Percentiles rank a stretch among this genome's conserved stretches.
Evolutionary conservation across 2,113 vertebrate species (phyloP).

Genomic region (Quiscalus mexicanus): DNA sequence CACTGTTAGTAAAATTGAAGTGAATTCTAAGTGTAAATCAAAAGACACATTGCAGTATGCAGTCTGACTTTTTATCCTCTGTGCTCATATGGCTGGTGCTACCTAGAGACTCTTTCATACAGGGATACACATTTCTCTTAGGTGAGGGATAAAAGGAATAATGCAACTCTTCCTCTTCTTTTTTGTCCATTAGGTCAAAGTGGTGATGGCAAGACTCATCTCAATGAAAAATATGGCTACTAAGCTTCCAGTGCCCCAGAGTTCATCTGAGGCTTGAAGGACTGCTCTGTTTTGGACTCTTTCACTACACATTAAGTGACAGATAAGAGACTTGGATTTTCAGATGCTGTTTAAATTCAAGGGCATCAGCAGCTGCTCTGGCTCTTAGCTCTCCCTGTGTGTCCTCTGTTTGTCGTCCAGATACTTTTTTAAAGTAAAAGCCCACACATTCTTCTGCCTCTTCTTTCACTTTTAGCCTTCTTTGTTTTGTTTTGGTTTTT

Average conservation of each 20-base stretch:
- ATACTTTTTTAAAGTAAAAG: not conserved
- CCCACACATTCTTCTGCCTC: not conserved
- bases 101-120: not conserved
- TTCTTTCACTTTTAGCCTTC: not conserved
- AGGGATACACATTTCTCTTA: not conserved
- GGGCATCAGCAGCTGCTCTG: not conserved
- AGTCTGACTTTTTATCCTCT: not conserved
- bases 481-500: not conserved
- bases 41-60: not conserved
- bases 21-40: not conserved
- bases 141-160: not conserved
- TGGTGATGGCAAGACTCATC: conserved; percentile 93
- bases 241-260: conserved; percentile 57
- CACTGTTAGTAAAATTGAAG: not conserved
- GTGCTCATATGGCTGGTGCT: not conserved
- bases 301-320: not conserved
- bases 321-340: not conserved
- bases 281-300: not conserved
- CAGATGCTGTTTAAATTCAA: not conserved
- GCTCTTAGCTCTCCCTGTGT: not conserved
- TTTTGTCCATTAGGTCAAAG: conserved; percentile 83
- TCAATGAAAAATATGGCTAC: conserved; percentile 96
- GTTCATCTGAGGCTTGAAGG: not conserved
- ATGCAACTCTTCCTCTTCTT: not conserved
- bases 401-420: not conserved